These are phyloP conservation scores for Trichonephila clavipes DNA, from an alignment of 1,140 invertebrate species.

Conservation along the genomic window DNA sequence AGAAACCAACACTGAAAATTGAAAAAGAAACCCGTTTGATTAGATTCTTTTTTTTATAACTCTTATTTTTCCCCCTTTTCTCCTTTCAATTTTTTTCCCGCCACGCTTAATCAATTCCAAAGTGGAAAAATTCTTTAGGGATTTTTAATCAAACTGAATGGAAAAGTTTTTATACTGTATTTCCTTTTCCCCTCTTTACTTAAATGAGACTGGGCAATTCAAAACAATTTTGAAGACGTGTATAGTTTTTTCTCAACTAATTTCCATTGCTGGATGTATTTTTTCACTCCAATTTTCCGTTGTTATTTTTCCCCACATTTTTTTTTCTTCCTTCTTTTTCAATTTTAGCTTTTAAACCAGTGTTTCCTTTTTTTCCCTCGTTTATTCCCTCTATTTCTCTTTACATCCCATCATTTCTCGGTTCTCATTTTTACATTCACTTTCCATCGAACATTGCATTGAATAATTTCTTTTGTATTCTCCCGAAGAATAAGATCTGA, in stretches of 20 bases:
- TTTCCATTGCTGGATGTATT: conserved; percentile 34
- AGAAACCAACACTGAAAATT: conserved; percentile 17
- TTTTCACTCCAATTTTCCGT: neutral
- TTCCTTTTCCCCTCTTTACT: conserved; percentile 1
- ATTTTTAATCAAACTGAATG: conserved; percentile 72
- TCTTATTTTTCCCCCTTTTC: neutral
- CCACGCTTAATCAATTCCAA: conserved; percentile 61
- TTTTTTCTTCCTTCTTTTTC: neutral
- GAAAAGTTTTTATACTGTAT: conserved; percentile 40
- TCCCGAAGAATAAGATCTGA: neutral
- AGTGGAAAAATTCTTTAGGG: conserved; percentile 69
- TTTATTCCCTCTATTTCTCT: neutral
- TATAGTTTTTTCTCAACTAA: conserved; percentile 52
- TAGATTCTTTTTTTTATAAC: conserved; percentile 15
- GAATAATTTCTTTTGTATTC: neutral
- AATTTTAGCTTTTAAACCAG: conserved; percentile 58
- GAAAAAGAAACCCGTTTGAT: conserved; percentile 55
- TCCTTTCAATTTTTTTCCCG: neutral
- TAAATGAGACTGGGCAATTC: conserved; percentile 58
- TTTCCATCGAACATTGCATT: neutral
- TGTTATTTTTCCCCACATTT: neutral
- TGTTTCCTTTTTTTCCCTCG: neutral
- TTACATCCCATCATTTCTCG: conserved; percentile 31
- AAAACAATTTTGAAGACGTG: conserved; percentile 55
- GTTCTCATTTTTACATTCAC: neutral